These are phyloP conservation scores for Synanthedon vespiformis DNA, from an alignment of 2,888 invertebrate genomes.

Conservation along the genomic window DNA sequence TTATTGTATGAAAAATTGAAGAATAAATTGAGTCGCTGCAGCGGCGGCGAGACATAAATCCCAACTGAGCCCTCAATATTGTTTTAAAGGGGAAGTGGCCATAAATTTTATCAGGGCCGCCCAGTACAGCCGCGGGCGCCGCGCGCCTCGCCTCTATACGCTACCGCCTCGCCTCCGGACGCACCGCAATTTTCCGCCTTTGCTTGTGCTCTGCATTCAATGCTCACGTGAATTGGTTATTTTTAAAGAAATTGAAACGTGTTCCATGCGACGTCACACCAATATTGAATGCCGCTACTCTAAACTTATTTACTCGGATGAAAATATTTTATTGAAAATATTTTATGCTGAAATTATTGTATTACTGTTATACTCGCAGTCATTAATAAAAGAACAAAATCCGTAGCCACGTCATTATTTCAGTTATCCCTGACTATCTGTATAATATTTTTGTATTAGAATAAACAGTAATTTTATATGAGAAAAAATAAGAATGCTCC, in stretches of 20 bases:
- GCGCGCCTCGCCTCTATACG: conserved; percentile 14
- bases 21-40: conserved; percentile 72
- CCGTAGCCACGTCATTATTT: too few relatives aligned
- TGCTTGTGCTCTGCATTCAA: conserved; percentile 52
- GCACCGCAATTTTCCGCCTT: conserved; percentile 59
- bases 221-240: conserved; percentile 47
- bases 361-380: too few relatives aligned
- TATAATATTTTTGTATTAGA: too few relatives aligned
- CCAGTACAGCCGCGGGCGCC: conserved; percentile 32
- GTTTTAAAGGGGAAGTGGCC: conserved; percentile 72
- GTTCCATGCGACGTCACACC: conserved; percentile 16
- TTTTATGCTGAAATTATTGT: too few relatives aligned
- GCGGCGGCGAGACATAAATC: conserved; percentile 71
- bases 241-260: conserved; percentile 39
- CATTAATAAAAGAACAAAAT: too few relatives aligned
- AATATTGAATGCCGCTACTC: not conserved
- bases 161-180: conserved; percentile 17
- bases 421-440: too few relatives aligned
- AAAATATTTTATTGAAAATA: too few relatives aligned
- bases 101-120: conserved; percentile 71
- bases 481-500: conserved; percentile 19
- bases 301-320: not conserved
- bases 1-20: conserved; percentile 72
- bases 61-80: conserved; percentile 72
- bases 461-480: too few relatives aligned